Evolutionary conservation across 2,797 vertebrate species (phyloP).

Genomic region (Oryzias dopingdopingensis): DNA sequence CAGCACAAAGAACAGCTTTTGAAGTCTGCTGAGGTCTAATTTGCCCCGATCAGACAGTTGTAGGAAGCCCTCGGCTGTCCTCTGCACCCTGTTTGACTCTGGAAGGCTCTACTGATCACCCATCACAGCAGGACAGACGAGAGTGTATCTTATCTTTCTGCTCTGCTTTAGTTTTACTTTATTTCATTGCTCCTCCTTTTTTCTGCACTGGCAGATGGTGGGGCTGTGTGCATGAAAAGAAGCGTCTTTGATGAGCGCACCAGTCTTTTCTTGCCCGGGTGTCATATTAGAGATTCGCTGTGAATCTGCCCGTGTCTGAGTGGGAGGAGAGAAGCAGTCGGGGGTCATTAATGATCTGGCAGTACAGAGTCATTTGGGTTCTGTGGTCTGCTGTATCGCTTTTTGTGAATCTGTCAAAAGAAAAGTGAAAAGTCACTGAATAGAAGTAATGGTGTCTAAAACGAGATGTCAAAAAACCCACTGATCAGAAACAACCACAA

Average conservation of each 20-base stretch:
- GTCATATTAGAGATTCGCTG: no score
- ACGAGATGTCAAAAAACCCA: background rate
- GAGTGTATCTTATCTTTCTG: background rate
- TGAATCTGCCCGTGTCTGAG: background rate
- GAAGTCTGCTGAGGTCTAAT: conserved; percentile 48
- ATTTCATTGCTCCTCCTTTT: background rate
- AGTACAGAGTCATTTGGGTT: no score
- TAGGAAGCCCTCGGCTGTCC: conserved; percentile 9
- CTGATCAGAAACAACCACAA: background rate
- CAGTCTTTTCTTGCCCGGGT: no score
- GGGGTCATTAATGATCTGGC: background rate
- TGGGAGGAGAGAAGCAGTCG: background rate
- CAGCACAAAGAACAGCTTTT: conserved; percentile 30
- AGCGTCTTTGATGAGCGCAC: no score
- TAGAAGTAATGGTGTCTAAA: background rate
- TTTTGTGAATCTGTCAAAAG: background rate
- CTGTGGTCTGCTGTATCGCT: background rate
- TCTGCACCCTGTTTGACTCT: conserved; percentile 16
- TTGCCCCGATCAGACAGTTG: conserved; percentile 33
- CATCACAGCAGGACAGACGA: background rate
- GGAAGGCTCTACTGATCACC: background rate
- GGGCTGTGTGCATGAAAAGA: no score
- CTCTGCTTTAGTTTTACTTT: background rate
- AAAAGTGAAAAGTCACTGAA: background rate
- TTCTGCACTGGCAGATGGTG: background rate